These are phyloP conservation scores for Adrianichthys oophorus DNA, from an alignment of 2,797 vertebrate genomes.

Conservation along the genomic window DNA sequence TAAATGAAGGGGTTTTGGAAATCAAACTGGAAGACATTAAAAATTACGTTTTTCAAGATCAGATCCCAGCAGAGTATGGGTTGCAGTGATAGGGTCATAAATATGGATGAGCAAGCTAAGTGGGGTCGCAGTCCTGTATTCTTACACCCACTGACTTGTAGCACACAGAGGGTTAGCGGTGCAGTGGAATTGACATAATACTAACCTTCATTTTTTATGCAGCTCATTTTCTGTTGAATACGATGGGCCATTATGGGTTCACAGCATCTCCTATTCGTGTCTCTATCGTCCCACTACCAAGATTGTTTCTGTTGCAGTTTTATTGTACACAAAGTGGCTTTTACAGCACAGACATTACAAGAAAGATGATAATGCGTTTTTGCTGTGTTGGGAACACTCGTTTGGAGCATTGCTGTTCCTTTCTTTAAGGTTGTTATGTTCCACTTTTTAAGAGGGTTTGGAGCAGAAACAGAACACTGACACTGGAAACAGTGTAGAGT, in stretches of 20 bases:
- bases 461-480: slow-evolving; percentile 3
- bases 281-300: slow-evolving; percentile 19
- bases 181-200: slow-evolving; percentile 64
- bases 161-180: slow-evolving; percentile 34
- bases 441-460: slow-evolving; percentile 24
- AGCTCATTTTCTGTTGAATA: slow-evolving; percentile 60
- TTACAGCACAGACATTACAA: slow-evolving; percentile 10
- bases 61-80: slow-evolving; percentile 30
- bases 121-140: slow-evolving; percentile 49
- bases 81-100: slow-evolving; percentile 51
- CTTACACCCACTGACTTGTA: slow-evolving; percentile 56
- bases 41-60: slow-evolving; percentile 41
- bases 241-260: slow-evolving; percentile 44
- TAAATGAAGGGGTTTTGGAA: slow-evolving; percentile 20
- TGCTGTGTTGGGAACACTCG: slow-evolving; percentile 1
- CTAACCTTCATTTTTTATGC: slow-evolving; percentile 67
- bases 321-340: slow-evolving; percentile 19
- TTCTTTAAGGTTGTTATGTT: slow-evolving; percentile 19
- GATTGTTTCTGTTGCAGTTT: slow-evolving; percentile 24
- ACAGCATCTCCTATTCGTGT: slow-evolving; percentile 24
- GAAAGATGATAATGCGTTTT: slow-evolving; percentile 18
- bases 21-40: slow-evolving; percentile 3
- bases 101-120: slow-evolving; percentile 68
- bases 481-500: slow-evolving; percentile 20
- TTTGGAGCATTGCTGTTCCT: slow-evolving; percentile 2